These are phyloP conservation scores for Catagonus wagneri DNA, from an alignment of 2,113 vertebrate genomes.

Conservation along the genomic window DNA sequence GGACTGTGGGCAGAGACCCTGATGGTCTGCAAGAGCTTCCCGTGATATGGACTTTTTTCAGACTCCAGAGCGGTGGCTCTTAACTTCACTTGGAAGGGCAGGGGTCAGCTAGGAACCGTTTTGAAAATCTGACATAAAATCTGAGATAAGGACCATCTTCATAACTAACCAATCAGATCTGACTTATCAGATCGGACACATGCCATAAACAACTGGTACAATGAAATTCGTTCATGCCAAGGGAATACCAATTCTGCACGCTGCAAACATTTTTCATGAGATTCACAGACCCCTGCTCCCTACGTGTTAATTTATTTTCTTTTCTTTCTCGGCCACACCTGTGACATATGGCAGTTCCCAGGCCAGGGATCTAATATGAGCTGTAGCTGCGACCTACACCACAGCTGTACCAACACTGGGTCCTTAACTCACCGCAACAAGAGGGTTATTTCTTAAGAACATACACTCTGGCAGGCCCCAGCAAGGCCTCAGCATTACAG, in stretches of 20 bases:
- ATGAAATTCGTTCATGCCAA: neutral
- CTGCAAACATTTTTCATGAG: neutral
- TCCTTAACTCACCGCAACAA: neutral
- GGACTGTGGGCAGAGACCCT: neutral
- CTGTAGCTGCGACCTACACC: no score
- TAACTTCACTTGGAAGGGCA: neutral
- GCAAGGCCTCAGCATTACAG: neutral
- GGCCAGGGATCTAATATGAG: no score
- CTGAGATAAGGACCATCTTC: neutral
- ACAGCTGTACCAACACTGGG: no score
- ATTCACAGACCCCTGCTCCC: neutral
- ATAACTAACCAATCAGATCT: neutral
- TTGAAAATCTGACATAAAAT: constrained; percentile 2
- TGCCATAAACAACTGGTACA: neutral
- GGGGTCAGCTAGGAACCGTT: neutral
- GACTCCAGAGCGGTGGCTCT: neutral
- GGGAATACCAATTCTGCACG: neutral
- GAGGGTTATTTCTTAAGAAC: neutral
- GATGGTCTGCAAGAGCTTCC: neutral
- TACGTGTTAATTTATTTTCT: neutral
- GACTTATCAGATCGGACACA: neutral
- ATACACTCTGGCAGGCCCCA: neutral
- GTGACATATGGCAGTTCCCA: no score
- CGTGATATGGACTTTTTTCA: neutral
- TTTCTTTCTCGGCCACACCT: no score